These are phyloP conservation scores for Acanthisitta chloris DNA, from an alignment of 2,113 vertebrate species.

Conservation along the genomic window DNA sequence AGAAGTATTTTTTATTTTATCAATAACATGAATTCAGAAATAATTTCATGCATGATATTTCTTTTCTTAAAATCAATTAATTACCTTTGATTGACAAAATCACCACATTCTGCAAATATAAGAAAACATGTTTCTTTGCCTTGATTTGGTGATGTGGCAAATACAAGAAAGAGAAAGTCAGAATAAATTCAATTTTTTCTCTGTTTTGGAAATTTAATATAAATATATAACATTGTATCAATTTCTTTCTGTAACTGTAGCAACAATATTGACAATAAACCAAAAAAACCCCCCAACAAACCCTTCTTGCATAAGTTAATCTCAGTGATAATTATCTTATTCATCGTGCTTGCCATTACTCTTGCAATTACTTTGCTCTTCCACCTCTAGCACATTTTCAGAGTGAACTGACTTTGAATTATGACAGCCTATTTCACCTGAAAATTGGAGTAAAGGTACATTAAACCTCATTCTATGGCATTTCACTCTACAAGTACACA, in stretches of 20 bases:
- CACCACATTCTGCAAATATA: neutral
- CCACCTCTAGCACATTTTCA: neutral
- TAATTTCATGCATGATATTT: neutral
- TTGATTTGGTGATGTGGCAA: neutral
- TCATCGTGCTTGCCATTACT: neutral
- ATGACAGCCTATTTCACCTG: neutral
- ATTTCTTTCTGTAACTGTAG: neutral
- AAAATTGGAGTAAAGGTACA: neutral
- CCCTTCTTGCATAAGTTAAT: neutral
- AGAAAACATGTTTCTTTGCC: neutral
- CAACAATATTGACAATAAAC: neutral
- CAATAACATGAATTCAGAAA: neutral
- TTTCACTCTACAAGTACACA: accelerated
- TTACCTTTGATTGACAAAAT: neutral
- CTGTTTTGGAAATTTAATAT: neutral
- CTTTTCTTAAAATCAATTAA: neutral
- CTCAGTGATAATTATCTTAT: neutral
- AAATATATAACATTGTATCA: neutral
- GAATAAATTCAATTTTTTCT: neutral
- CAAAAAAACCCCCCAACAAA: accelerated
- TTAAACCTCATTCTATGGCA: neutral
- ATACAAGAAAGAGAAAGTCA: neutral
- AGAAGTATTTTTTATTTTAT: neutral
- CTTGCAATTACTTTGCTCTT: neutral
- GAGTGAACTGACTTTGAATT: neutral